Conservation (phyloP, 2,113 vertebrate species). For the Lethenteron reissneri region DNA sequence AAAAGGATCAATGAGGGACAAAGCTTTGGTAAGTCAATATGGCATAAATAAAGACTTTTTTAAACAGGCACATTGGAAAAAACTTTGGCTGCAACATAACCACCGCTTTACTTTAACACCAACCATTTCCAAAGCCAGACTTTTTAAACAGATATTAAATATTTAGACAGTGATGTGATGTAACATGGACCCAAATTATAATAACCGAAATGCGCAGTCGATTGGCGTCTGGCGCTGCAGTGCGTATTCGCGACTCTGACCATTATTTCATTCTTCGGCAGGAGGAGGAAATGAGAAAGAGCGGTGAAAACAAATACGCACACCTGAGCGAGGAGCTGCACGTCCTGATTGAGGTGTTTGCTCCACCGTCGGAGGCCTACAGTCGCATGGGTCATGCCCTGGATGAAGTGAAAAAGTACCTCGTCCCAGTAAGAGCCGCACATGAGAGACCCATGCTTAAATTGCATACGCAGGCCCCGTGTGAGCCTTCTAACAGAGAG, state of each 20-base stretch:
- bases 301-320: slow-evolving; percentile 76
- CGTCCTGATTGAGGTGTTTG: slow-evolving; percentile 96
- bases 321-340: slow-evolving; percentile 95
- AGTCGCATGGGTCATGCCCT: slow-evolving; percentile 96
- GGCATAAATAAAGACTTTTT: neutral
- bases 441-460: too few relatives aligned
- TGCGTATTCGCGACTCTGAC: neutral
- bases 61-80: too few relatives aligned
- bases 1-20: slow-evolving; percentile 97
- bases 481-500: slow-evolving; percentile 9
- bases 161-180: too few relatives aligned
- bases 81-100: too few relatives aligned
- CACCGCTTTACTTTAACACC: too few relatives aligned
- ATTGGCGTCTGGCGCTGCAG: too few relatives aligned
- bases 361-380: slow-evolving; percentile 90
- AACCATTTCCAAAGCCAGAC: too few relatives aligned
- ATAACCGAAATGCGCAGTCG: too few relatives aligned
- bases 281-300: slow-evolving; percentile 94
- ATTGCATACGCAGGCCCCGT: slow-evolving; percentile 6
- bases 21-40: slow-evolving; percentile 51
- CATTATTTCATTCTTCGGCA: slow-evolving; percentile 16
- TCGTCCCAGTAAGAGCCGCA: slow-evolving; percentile 67
- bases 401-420: slow-evolving; percentile 98
- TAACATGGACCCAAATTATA: too few relatives aligned
- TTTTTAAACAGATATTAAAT: too few relatives aligned